Conservation (phyloP, 2,888 invertebrate species). For the Cataglyphis altisquamis region DNA sequence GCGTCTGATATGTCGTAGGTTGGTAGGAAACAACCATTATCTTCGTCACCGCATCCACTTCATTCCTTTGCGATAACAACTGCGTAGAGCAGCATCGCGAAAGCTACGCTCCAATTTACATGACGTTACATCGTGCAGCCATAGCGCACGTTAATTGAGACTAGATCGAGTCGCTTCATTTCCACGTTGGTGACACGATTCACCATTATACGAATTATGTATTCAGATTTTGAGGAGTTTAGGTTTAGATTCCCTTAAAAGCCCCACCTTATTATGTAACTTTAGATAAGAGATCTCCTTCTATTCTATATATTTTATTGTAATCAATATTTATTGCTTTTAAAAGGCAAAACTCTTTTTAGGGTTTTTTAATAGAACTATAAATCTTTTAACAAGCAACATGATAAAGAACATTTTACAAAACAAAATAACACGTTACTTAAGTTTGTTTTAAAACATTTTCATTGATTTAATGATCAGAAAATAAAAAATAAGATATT, state of each 20-base stretch:
- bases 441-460: too few species aligned
- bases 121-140: slow-evolving; percentile 46
- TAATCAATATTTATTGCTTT: too few species aligned
- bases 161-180: slow-evolving; percentile 50
- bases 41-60: slow-evolving; percentile 53
- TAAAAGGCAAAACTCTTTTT: too few species aligned
- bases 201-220: slow-evolving; percentile 43
- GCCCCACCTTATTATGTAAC: background rate
- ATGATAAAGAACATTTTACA: too few species aligned
- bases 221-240: slow-evolving; percentile 42
- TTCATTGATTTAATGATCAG: too few species aligned
- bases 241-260: background rate
- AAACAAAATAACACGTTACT: too few species aligned
- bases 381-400: too few species aligned
- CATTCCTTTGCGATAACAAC: slow-evolving; percentile 55
- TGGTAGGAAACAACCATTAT: slow-evolving; percentile 56
- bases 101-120: slow-evolving; percentile 55
- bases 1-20: slow-evolving; percentile 29
- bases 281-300: background rate
- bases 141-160: slow-evolving; percentile 38
- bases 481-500: too few species aligned
- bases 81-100: slow-evolving; percentile 43
- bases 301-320: background rate
- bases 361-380: too few species aligned
- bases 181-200: slow-evolving; percentile 32